Percentiles rank a stretch among this genome's conserved stretches.
phyloP scores from a whole-genome alignment of 2,113 vertebrate genomes.

The Pungitius pungitius region DNA sequence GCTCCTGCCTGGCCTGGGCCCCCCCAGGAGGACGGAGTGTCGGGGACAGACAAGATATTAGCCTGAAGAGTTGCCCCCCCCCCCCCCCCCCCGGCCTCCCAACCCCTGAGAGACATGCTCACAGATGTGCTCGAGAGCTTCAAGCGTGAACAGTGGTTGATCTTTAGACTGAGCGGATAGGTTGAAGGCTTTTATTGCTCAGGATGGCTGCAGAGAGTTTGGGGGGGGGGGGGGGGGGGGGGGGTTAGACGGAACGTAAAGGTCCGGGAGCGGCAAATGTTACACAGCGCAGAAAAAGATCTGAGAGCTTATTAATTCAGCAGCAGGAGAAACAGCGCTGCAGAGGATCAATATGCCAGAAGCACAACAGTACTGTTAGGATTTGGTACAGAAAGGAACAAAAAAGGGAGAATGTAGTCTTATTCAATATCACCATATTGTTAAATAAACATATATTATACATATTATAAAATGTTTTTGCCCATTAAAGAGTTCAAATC shows the following conservation, averaged over 20 bases:
- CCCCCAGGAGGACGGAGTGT: conserved; percentile 31
- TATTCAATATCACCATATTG: neutral
- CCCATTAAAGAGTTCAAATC: neutral
- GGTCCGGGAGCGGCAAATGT: neutral
- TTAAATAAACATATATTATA: neutral
- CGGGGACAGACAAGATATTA: conserved; percentile 38
- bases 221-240: no score
- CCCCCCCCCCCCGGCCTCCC: no score
- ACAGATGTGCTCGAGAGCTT: neutral
- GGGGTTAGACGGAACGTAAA: neutral
- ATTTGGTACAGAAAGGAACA: neutral
- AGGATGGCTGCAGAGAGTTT: neutral
- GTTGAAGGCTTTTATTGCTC: neutral
- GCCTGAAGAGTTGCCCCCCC: conserved; percentile 2
- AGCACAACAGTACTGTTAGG: neutral
- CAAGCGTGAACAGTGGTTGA: neutral
- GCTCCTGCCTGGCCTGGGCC: conserved; percentile 82
- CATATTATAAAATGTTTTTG: neutral
- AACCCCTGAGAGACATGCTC: neutral
- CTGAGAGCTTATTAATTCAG: conserved; percentile 13
- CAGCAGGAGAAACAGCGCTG: neutral
- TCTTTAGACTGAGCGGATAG: neutral
- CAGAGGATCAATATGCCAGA: neutral
- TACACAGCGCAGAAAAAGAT: neutral
- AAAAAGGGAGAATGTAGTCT: neutral